Evolutionary conservation across 2,888 invertebrate genomes (phyloP), one percentile per base, ranked within the genome.

Genomic region (Cyclophora albipunctata): DNA sequence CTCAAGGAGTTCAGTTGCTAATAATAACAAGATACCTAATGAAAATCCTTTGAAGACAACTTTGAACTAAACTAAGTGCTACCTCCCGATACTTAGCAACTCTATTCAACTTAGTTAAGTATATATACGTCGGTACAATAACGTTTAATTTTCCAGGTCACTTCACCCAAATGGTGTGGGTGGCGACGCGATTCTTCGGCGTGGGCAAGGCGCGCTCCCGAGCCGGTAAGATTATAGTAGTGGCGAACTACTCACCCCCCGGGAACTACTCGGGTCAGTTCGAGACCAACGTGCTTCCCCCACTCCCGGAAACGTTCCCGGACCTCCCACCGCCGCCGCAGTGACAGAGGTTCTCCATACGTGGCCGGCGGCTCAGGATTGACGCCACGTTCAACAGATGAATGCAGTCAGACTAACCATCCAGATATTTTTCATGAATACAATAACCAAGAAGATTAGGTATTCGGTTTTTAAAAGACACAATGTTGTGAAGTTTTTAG

Each of bases 111-210:
- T 20, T 20, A 20, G 20, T 20, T 20, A 20, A 20, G 20, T 20
- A 20, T 20, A 20, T 20, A 20, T 20, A 20, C 20, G 20, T 20
- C 20, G 20, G 20, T 20, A 20, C 20, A 20, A 20, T 20, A 76
- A 66, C 66, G 47, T 5, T 41, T 43, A 2, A 34, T 41, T 4
- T 59, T 53, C 33, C 79, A 95, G 96, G 96, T 52, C 95, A 96
- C 78, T 96, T 96, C 79, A 95, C 95, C 0, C 96, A 96, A 83
- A 90, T 96, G 78, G 94, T 96, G 34, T 96, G 96, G 96, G 91
- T 92, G 41, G 90, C 90, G 45, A 94, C 94, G 2, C 90, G 91
- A 45, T 91, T 92, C 73, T 92, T 96, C 69, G 96, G 96, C 3
- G 91, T 96, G 1, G 96, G 95, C 4, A 95, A 94, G 71, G 95